Base-by-base conservation (phyloP, 2,888 invertebrate genomes). In the Drosophila lacicola region DNA sequence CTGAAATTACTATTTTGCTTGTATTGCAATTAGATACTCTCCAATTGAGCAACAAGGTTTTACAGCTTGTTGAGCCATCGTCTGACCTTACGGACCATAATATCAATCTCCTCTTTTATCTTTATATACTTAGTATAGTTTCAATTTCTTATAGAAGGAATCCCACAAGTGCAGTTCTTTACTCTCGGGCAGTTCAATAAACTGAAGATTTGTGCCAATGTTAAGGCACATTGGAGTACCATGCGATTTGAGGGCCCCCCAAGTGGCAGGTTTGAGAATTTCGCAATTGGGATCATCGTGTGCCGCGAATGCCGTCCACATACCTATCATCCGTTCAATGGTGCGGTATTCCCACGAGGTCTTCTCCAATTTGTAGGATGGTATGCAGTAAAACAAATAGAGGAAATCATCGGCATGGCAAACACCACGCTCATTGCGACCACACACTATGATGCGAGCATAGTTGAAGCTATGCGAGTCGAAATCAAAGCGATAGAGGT, bases 371-470 rank as follows among this genome's bases (percentile, higher is more conserved):
- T 78, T 85, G 3, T 57, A 50, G 3, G 90, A 68, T 3, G 80
- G 57, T 41, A 74, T 65, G 46, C 76, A 73, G 39, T 83, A 84
- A 53, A 91, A 91, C 2, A 91, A 36, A 44, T 91, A 91, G 25
- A 87, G 82, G 3, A 91, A 13, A 51, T 91, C 91, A 66, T 91
- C 91, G 4, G 80, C 91, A 78, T 91, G 91, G 42, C 85, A 87
- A 14, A 88, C 85, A 3, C 91, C 91, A 4, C 74, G 74, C 8
- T 75, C 70, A 44, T 85, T 83, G 4, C 65, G 70, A 0, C 90
- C 91, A 46, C 90, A 90, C 33, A 73, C 70, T 21, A 84, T 11
- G 14, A 73, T 78, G 8, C 90, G 83, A 51, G 80, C 80, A 51
- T 80, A 73, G 78, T 91, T 91, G 34, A 81, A 89, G 25, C 62